Percentiles rank a stretch among this genome's conserved stretches.
phyloP scores from a whole-genome alignment of 2,888 invertebrate species.

The Salpingus planirostris region DNA sequence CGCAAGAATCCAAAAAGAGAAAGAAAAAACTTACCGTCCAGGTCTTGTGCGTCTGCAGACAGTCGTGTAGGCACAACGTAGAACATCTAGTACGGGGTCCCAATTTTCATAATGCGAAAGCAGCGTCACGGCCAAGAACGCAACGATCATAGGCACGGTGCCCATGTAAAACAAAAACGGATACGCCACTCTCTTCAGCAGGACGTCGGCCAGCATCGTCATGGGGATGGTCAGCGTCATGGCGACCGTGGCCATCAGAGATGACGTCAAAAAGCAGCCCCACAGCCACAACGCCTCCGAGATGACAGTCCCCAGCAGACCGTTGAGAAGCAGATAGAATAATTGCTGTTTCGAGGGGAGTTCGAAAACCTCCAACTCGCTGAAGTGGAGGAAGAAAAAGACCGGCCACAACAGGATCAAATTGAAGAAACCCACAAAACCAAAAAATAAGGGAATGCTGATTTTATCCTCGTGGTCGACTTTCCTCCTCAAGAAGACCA shows the following conservation, averaged over 20 bases:
- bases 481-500: slow-evolving; percentile 77
- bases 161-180: slow-evolving; percentile 68
- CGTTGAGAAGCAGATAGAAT: slow-evolving; percentile 72
- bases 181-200: slow-evolving; percentile 60
- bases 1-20: background rate
- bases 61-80: slow-evolving; percentile 45
- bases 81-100: slow-evolving; percentile 62
- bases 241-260: slow-evolving; percentile 78
- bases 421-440: slow-evolving; percentile 89
- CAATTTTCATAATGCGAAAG: slow-evolving; percentile 72
- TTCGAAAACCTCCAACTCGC: slow-evolving; percentile 73
- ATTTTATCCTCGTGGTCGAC: slow-evolving; percentile 89
- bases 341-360: slow-evolving; percentile 77
- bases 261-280: slow-evolving; percentile 91
- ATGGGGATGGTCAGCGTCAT: slow-evolving; percentile 83
- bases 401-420: slow-evolving; percentile 81
- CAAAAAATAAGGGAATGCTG: slow-evolving; percentile 92
- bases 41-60: slow-evolving; percentile 43
- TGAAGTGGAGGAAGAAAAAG: slow-evolving; percentile 78
- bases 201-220: slow-evolving; percentile 76
- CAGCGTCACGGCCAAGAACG: slow-evolving; percentile 61
- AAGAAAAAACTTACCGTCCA: slow-evolving; percentile 39
- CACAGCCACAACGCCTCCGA: slow-evolving; percentile 91
- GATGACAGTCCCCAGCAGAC: slow-evolving; percentile 81
- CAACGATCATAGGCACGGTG: slow-evolving; percentile 65